Percentiles rank a stretch among this genome's conserved stretches.
Conservation (phyloP, 2,113 vertebrate species). For the Acrocephalus arundinaceus region DNA sequence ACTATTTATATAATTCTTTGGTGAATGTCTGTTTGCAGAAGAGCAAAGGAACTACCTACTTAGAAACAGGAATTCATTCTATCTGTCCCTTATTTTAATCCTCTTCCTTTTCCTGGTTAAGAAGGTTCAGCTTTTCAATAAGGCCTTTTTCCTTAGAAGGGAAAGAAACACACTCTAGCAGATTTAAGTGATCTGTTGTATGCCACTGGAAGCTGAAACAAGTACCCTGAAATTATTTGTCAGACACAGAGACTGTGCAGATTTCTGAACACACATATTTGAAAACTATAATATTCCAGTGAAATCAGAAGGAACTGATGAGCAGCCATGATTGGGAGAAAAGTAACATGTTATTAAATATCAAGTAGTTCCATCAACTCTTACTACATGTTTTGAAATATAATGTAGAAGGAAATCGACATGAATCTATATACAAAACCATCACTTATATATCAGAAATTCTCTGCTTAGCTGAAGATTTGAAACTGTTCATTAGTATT, state of each 20-base stretch:
- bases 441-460: neutral
- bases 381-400: neutral
- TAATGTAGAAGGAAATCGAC: neutral
- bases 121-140: neutral
- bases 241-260: neutral
- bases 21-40: neutral
- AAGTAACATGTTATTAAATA: neutral
- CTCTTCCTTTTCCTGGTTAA: neutral
- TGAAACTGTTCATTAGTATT: neutral
- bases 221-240: neutral
- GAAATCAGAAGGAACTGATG: neutral
- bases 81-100: neutral
- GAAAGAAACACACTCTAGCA: neutral
- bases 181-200: neutral
- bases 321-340: neutral
- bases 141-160: neutral
- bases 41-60: neutral
- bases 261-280: neutral
- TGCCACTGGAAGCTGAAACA: neutral
- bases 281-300: neutral
- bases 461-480: neutral
- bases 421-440: neutral
- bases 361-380: rapidly evolving
- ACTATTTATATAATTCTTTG: neutral
- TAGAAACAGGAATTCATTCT: neutral